These are phyloP conservation scores for Albula goreensis DNA, from an alignment of 2,113 vertebrate genomes.

Conservation along the genomic window DNA sequence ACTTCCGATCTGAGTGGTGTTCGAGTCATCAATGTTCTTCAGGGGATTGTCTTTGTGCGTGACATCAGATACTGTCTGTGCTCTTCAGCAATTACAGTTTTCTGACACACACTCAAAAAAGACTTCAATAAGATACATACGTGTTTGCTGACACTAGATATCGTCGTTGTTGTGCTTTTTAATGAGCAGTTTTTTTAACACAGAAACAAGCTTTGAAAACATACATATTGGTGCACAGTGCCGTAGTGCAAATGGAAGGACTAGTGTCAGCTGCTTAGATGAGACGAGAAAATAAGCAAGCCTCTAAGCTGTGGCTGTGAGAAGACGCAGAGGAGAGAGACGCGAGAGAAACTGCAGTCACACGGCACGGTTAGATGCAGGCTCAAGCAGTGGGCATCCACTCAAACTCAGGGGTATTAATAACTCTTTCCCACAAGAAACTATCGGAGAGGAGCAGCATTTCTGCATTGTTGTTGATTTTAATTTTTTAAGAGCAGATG, in stretches of 20 bases:
- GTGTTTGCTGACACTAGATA: background rate
- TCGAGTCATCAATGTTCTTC: background rate
- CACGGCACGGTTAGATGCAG: background rate
- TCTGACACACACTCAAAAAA: background rate
- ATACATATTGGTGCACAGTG: no score
- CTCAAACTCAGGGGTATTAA: background rate
- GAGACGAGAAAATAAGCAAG: background rate
- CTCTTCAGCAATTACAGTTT: background rate
- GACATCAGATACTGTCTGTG: background rate
- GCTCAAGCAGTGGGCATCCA: background rate
- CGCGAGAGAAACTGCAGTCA: background rate
- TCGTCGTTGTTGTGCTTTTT: no score
- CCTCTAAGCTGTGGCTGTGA: background rate
- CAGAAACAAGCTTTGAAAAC: no score
- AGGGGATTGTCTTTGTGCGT: background rate
- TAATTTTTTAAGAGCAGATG: background rate
- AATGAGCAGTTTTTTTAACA: no score
- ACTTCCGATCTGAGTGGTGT: background rate
- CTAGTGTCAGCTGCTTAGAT: background rate
- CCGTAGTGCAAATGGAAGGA: background rate
- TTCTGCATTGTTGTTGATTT: background rate
- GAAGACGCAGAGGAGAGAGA: background rate
- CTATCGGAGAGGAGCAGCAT: background rate
- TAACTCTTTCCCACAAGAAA: constrained; percentile 6
- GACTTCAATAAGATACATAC: background rate